Conservation (phyloP, 2,113 vertebrate species). For the Monopterus albus region DNA sequence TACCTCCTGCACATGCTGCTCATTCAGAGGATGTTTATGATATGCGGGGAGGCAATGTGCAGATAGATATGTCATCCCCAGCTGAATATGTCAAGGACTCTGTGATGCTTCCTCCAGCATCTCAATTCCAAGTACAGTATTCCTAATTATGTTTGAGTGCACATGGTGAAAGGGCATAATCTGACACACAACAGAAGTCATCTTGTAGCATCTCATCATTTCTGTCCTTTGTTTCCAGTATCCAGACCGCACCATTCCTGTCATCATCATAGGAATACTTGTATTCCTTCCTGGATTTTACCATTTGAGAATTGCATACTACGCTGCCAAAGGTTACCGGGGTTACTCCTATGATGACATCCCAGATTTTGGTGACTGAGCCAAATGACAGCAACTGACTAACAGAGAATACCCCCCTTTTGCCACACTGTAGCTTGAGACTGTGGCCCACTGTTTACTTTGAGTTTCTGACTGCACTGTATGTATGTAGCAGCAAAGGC, state of each 20-base stretch:
- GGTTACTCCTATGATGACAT: conserved; percentile 98
- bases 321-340: conserved; percentile 92
- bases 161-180: background rate
- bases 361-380: conserved; percentile 94
- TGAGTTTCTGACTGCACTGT: conserved; percentile 29
- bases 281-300: conserved; percentile 97
- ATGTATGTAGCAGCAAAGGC: conserved; percentile 23
- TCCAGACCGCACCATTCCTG: conserved; percentile 89
- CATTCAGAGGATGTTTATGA: background rate
- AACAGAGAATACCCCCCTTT: background rate
- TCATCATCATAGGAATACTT: conserved; percentile 93
- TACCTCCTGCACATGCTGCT: conserved; percentile 7
- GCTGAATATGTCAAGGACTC: conserved; percentile 18
- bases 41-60: background rate
- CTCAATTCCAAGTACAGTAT: background rate
- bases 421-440: conserved; percentile 3
- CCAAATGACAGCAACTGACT: background rate
- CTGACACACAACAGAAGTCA: background rate
- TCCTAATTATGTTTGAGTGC: conserved; percentile 3
- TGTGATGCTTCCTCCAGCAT: background rate
- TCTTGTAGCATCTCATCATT: background rate
- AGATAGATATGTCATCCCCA: conserved; percentile 33
- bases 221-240: conserved; percentile 78
- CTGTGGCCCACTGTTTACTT: conserved; percentile 47
- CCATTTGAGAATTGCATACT: conserved; percentile 96